A percentile compares a stretch with the other conserved stretches of the same genome.
Conservation (phyloP, 2,113 vertebrate species). For the Gallinago media region DNA sequence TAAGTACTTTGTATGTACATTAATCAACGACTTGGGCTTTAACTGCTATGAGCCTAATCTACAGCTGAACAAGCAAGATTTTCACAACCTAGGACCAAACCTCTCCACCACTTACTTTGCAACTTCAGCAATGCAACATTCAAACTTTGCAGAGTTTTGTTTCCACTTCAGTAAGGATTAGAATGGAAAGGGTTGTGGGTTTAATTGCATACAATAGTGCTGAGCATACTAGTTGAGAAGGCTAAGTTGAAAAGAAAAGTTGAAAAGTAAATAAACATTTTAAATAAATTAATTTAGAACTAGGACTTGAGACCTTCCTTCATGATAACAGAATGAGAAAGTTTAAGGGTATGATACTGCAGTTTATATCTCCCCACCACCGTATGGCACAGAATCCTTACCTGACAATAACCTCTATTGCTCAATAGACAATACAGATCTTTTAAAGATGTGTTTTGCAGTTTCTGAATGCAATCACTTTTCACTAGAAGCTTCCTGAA, state of each 20-base stretch:
- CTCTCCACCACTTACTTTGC: background rate
- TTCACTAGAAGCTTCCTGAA: background rate
- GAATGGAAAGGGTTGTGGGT: background rate
- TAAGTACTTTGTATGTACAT: background rate
- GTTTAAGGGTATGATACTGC: background rate
- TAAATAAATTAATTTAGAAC: background rate
- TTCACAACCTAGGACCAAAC: background rate
- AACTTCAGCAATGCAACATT: background rate
- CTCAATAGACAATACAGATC: background rate
- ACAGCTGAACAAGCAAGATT: background rate
- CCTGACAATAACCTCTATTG: background rate
- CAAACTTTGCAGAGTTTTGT: background rate
- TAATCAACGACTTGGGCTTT: background rate
- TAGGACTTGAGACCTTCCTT: background rate
- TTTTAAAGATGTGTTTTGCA: background rate
- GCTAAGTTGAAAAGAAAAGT: background rate
- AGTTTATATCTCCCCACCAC: background rate
- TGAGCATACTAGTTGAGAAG: background rate
- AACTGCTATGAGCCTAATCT: background rate
- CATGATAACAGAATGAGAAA: background rate
- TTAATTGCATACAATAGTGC: background rate
- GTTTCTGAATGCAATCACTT: background rate
- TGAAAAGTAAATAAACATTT: background rate
- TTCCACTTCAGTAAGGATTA: background rate
- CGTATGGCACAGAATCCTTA: background rate